These are phyloP conservation scores for Leptinotarsa peninsularis DNA, from an alignment of 2,888 invertebrate genomes.

Conservation along the genomic window DNA sequence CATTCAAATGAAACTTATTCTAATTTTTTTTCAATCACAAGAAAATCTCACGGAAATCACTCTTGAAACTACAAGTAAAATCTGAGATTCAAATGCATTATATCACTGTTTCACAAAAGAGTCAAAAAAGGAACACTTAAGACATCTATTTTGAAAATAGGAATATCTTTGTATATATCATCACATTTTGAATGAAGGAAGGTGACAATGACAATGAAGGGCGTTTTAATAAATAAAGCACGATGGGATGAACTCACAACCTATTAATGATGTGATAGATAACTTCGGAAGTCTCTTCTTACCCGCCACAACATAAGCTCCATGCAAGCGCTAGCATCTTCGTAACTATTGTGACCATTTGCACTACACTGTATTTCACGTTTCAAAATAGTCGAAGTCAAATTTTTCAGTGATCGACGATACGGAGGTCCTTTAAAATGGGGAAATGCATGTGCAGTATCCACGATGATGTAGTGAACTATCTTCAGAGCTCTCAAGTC, in stretches of 20 bases:
- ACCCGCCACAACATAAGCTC: constrained; percentile 88
- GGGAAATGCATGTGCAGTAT: constrained; percentile 90
- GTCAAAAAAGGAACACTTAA: constrained; percentile 20
- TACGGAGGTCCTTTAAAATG: constrained; percentile 86
- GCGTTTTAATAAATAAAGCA: constrained; percentile 46
- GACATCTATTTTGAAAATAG: constrained; percentile 27
- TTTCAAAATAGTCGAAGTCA: constrained; percentile 79
- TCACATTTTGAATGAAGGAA: constrained; percentile 24
- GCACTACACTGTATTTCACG: constrained; percentile 83
- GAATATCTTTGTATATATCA: constrained; percentile 29
- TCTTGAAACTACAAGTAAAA: constrained; percentile 24
- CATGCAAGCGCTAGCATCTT: constrained; percentile 92
- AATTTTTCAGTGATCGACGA: constrained; percentile 83
- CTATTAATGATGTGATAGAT: constrained; percentile 17
- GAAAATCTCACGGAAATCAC: constrained; percentile 30
- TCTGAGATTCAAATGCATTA: constrained; percentile 29
- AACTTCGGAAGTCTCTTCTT: constrained; percentile 67
- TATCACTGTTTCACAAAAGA: constrained; percentile 24
- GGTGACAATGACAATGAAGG: constrained; percentile 31
- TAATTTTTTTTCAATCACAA: constrained; percentile 24
- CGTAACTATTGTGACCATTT: constrained; percentile 90
- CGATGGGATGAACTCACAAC: constrained; percentile 30
- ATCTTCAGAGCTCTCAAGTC: constrained; percentile 90
- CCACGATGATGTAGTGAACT: constrained; percentile 86
- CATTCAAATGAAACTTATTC: constrained; percentile 27